Base-by-base conservation (phyloP, 35 echinoderm and acorn worm species). In the Ptychodera flava region DNA sequence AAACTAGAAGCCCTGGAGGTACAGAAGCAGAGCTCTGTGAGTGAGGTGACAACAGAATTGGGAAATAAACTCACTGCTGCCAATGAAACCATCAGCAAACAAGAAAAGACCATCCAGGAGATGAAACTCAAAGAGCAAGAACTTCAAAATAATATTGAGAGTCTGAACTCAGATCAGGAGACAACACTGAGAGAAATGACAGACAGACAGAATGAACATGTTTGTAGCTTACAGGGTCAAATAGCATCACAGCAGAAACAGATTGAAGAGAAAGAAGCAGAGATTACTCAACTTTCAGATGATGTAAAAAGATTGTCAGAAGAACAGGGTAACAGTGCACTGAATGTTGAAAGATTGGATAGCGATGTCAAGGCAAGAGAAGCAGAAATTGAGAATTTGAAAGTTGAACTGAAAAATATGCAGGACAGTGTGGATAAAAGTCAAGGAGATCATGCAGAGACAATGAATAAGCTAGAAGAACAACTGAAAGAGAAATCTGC, bases 1-100 rank as follows among this genome's bases (percentile, higher is more conserved):
- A 94, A 85, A 82, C 35, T 98, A 1, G 95, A 98, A 38, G 85
- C 93, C 16, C 45, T 93, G 16, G 95, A 98, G 75, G 78, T 98
- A 0, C 95, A 98, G 36, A 94, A 94, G 53, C 90, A 98, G 87
- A 94, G 92, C 35, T 94, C 95, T 33, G 90, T 94, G 6, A 85
- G 93, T 81, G 95, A 98, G 37, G 88, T 98, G 14, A 85, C 92
- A 30, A 85, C 35, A 52, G 92, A 98, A 15, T 82, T 98, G 75
- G 90, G 92, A 35, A 80, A 85, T 33, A 98, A 93, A 37, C 79
- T 98, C 0, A 35, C 78, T 16, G 95, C 92, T 45, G 95, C 95
- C 15, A 85, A 94, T 38, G 81, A 94, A 37, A 82, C 88, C 0
- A 81, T 98, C 30, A 82, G 85, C 6, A 28, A 79, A 1, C 85